phyloP scores from a whole-genome alignment of 1,140 invertebrate genomes.

The Drosophila subpulchrella region DNA sequence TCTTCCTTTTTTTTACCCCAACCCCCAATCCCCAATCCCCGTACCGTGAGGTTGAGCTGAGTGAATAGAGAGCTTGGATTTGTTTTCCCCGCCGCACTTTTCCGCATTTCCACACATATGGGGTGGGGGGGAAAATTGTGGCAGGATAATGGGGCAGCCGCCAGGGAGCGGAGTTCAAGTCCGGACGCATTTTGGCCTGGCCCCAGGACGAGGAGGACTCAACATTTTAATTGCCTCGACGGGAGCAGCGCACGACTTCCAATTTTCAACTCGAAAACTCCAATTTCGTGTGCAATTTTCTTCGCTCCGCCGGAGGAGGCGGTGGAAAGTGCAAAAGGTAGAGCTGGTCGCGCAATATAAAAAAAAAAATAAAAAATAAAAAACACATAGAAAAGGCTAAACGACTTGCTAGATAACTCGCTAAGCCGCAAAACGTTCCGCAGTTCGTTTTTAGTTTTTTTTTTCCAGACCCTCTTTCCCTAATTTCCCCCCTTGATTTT shows the following conservation, averaged over 20 bases:
- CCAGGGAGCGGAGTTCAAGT: constrained; percentile 2
- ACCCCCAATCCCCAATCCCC: too few species aligned
- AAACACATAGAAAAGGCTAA: constrained; percentile 40
- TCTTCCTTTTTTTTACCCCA: too few species aligned
- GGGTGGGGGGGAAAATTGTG: constrained; percentile 20
- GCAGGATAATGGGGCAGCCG: not conserved
- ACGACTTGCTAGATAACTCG: constrained; percentile 68
- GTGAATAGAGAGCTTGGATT: constrained; percentile 29
- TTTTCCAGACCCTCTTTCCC: not conserved
- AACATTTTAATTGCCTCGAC: constrained; percentile 73
- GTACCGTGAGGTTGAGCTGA: not conserved
- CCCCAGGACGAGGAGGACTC: constrained; percentile 17
- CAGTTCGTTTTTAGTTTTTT: constrained; percentile 42
- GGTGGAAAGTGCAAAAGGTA: constrained; percentile 11
- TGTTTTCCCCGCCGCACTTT: constrained; percentile 28
- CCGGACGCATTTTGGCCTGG: constrained; percentile 16
- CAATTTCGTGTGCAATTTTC: constrained; percentile 65
- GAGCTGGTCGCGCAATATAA: constrained; percentile 35
- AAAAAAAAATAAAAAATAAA: too few species aligned
- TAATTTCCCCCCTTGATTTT: not conserved
- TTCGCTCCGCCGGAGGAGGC: constrained; percentile 25
- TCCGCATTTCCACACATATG: constrained; percentile 40
- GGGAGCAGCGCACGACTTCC: constrained; percentile 39
- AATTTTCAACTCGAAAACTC: constrained; percentile 65
- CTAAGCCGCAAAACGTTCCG: constrained; percentile 76